A percentile compares a stretch with the other conserved stretches of the same genome.
Conservation (phyloP, 2,888 invertebrate genomes). For the Tinea trinotella region DNA sequence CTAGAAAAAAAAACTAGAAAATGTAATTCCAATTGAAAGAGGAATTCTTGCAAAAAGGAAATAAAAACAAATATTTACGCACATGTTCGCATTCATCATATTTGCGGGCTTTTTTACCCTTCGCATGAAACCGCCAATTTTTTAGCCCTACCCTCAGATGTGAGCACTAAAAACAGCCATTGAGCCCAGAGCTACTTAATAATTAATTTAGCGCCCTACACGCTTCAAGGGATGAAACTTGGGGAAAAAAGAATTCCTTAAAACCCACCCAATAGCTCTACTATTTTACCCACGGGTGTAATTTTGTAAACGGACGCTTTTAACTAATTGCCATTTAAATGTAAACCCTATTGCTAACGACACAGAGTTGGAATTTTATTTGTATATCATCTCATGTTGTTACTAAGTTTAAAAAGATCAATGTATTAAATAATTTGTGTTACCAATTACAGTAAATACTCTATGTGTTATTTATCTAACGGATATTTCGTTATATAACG, state of each 20-base stretch:
- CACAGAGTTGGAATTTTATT: neutral
- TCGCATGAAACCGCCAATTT: constrained; percentile 6
- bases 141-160: constrained; percentile 1
- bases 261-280: neutral
- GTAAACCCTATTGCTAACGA: neutral
- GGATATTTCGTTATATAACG: too few relatives aligned
- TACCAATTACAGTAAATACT: neutral
- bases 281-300: neutral
- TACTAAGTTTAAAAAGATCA: neutral
- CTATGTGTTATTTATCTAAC: too few relatives aligned
- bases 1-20: neutral
- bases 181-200: neutral
- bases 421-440: neutral
- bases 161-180: constrained; percentile 6
- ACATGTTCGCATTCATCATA: constrained; percentile 3
- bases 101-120: neutral
- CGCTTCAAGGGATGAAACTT: constrained; percentile 3
- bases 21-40: too few relatives aligned
- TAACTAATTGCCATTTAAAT: neutral
- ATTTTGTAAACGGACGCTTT: neutral
- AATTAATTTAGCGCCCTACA: constrained; percentile 6
- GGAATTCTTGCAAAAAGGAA: neutral
- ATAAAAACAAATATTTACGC: neutral
- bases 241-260: constrained; percentile 7
- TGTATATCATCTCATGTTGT: neutral